phyloP scores from a whole-genome alignment of 2,888 invertebrate species.

The Acanthococcus lagerstroemiae region DNA sequence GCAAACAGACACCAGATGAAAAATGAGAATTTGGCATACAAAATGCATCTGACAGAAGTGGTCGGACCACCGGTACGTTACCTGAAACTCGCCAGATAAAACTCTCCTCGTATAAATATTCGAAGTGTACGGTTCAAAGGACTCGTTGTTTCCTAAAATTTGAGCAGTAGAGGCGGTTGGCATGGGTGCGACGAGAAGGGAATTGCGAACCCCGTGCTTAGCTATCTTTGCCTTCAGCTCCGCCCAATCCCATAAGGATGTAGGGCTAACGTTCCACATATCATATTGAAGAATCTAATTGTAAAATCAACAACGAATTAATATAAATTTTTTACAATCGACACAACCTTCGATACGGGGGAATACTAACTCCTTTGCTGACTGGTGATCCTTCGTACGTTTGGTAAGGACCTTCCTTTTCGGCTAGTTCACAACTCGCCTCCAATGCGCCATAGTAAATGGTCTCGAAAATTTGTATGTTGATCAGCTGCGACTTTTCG shows the following conservation, averaged over 20 bases:
- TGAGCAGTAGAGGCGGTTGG: slow-evolving; percentile 98
- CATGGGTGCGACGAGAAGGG: slow-evolving; percentile 90
- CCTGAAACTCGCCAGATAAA: slow-evolving; percentile 81
- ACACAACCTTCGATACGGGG: too few species aligned
- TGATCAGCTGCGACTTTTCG: slow-evolving; percentile 69
- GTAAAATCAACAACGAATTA: too few species aligned
- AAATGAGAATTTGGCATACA: too few species aligned
- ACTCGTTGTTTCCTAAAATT: slow-evolving; percentile 97
- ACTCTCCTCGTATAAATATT: slow-evolving; percentile 88
- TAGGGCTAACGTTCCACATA: slow-evolving; percentile 89
- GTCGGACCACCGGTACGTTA: too few species aligned
- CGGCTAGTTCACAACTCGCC: slow-evolving; percentile 87
- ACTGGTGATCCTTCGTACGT: slow-evolving; percentile 87
- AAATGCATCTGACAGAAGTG: too few species aligned
- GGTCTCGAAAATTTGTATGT: slow-evolving; percentile 94
- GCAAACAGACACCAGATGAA: too few species aligned
- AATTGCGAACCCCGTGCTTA: slow-evolving; percentile 83
- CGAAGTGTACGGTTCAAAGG: slow-evolving; percentile 94
- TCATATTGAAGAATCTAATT: slow-evolving; percentile 80
- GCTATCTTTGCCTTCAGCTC: slow-evolving; percentile 72
- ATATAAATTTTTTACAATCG: too few species aligned
- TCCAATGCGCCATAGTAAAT: slow-evolving; percentile 93
- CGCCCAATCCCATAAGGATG: slow-evolving; percentile 82
- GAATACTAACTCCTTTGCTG: slow-evolving; percentile 60
- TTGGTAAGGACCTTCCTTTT: slow-evolving; percentile 73